Base-by-base conservation (phyloP, 2,888 invertebrate genomes). In the Melieria picta region DNA sequence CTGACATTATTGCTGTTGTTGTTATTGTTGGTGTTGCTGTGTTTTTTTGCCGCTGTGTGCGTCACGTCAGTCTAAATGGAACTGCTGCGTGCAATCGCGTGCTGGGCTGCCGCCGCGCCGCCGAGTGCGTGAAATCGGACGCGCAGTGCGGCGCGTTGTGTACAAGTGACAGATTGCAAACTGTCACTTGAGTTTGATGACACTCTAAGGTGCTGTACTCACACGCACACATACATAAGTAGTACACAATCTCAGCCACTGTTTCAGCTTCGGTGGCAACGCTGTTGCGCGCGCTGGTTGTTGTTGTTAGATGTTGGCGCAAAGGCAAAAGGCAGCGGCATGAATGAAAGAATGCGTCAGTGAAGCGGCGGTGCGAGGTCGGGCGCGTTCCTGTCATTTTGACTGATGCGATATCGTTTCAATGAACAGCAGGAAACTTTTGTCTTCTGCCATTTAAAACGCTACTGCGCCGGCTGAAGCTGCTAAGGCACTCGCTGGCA, bases 401-500 rank as follows among this genome's bases (percentile, higher is more conserved):
- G 74, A 75, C 74, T 74, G 75, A 75, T 75, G 74, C 71, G 67
- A 63, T 74, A 74, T 71, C 72, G 75, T 75, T 75, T 71, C 75
- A 65, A 75, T 74, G 71, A 75, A 75, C 72, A 74, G 72, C 72
- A 65, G 69, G 74, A 68, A 71, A 62, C 66, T 73, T 70, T 69
- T 70, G 73, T 73, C 52, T 60, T 67, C 60, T 52, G 16, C 67
- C 50, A 67, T 58, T 57, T 48, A 43, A 69, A 64, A 63, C 46
- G 69, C n/a, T 55, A 50, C 52, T 67, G 60, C 16, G 52, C 16
- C 45, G 55, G 64, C 64, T 55, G 55, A 60, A 60, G 65, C 61
- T 65, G 3, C 9, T 11, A 16, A 43, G 13, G 58, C 58, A 60
- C 46, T 13, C 30, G 13, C 45, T 61, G 61, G 68, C 61, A 62